Base-by-base conservation (phyloP, 2,113 vertebrate genomes). In the Conger conger region DNA sequence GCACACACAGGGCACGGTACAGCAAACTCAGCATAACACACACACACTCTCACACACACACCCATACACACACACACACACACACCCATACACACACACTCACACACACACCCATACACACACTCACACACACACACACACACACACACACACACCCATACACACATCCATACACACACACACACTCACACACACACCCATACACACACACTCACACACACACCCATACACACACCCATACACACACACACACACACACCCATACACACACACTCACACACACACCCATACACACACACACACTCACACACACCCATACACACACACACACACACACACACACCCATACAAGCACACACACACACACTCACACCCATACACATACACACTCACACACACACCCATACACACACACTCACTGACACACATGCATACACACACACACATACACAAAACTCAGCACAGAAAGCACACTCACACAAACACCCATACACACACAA, bases 351-450 rank as follows among this genome's bases (percentile, higher is more conserved):
- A 17, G 35, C 4, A 84, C 38, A 15, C 83, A 76, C 73, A 53
- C 38, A 79, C n/a, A 27, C 35, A 20, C 40, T 37, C 78, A 27
- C 20, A 27, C 79, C 27, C 81, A 42, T 60, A 30, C 30, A 37
- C 18, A 77, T 73, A 84, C 73, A 33, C 30, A 76, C 40, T 45
- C 79, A 37, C 33, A 57, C 45, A 82, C 81, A 35, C 50, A 33
- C 53, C 16, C n/a, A 57, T 36, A 73, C 33, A 40, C 82, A 42
- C 35, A 38, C 3, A 23, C 82, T 54, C n/a, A 57, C 27, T 23
- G 27, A 68, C 2, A n/a, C 57, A 81, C 36, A 38, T 20, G 81
- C 40, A 77, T 45, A 81, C n/a, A 45, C 53, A 78, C 33, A 63
- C 27, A 85, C 33, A 30, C n/a, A n/a, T n/a, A n/a, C n/a, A n/a